phyloP scores from a whole-genome alignment of 2,888 invertebrate genomes.

The Hirtodrosophila alboralis region DNA sequence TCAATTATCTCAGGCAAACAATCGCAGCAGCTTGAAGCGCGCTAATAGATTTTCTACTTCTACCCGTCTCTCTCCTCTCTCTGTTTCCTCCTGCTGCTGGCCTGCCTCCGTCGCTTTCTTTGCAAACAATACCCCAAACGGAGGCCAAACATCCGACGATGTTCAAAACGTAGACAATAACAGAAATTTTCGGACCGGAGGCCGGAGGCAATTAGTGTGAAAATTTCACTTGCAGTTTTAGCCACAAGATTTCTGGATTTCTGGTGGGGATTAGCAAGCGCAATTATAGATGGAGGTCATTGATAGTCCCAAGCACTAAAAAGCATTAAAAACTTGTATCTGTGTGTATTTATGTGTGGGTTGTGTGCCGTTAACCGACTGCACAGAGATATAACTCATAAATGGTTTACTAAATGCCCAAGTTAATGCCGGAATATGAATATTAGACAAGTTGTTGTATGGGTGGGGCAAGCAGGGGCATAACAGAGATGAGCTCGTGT shows the following conservation, averaged over 20 bases:
- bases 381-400: constrained; percentile 10
- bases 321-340: constrained; percentile 34
- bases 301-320: constrained; percentile 55
- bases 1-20: constrained; percentile 77
- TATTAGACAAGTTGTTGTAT: constrained; percentile 20
- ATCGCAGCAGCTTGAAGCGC: constrained; percentile 62
- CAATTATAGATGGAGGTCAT: constrained; percentile 75
- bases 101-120: constrained; percentile 63
- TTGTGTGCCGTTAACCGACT: constrained; percentile 39
- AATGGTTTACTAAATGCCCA: constrained; percentile 27
- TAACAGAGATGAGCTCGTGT: constrained; percentile 15
- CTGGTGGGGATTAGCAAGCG: constrained; percentile 72
- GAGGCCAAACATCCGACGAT: constrained; percentile 42
- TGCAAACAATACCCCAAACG: constrained; percentile 61
- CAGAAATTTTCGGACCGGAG: constrained; percentile 54
- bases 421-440: constrained; percentile 8
- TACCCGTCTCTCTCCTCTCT: constrained; percentile 24
- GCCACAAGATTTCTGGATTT: constrained; percentile 55
- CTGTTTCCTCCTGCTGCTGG: constrained; percentile 28
- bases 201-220: constrained; percentile 72
- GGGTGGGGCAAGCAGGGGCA: constrained; percentile 11
- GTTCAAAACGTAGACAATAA: constrained; percentile 20
- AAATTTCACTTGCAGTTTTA: constrained; percentile 77
- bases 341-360: constrained; percentile 35
- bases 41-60: constrained; percentile 77